Evolutionary conservation across 2,888 invertebrate genomes (phyloP).

Genomic region (Drosophila melanocephala): DNA sequence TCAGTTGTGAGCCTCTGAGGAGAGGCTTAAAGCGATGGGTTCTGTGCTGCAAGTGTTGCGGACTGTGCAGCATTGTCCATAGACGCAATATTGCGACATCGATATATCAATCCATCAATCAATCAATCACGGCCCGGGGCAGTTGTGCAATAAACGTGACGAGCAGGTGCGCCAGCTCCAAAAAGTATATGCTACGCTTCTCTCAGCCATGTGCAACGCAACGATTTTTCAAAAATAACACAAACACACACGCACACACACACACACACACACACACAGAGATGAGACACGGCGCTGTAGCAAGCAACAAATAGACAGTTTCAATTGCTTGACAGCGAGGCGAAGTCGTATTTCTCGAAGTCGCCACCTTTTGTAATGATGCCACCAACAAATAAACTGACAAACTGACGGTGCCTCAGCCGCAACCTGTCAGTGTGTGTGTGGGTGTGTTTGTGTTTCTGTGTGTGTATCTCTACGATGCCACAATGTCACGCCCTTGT

Average conservation of each 20-base stretch:
- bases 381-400: conserved; percentile 18
- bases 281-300: neutral
- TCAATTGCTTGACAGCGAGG: conserved; percentile 51
- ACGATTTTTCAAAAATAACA: conserved; percentile 66
- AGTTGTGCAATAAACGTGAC: conserved; percentile 40
- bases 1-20: conserved; percentile 13
- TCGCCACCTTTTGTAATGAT: conserved; percentile 22
- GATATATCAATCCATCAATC: conserved; percentile 72
- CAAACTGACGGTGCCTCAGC: conserved; percentile 25
- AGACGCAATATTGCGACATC: conserved; percentile 71
- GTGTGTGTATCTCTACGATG: conserved; percentile 7
- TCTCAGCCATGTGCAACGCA: conserved; percentile 39
- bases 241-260: neutral
- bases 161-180: conserved; percentile 54
- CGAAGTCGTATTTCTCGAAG: conserved; percentile 22
- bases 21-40: conserved; percentile 48
- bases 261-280: neutral
- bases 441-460: conserved; percentile 12
- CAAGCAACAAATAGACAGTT: conserved; percentile 45
- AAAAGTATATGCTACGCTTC: conserved; percentile 34
- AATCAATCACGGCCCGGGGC: conserved; percentile 41
- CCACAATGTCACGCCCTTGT: conserved; percentile 48
- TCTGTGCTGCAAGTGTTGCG: neutral
- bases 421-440: conserved; percentile 7
- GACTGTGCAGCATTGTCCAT: neutral